Conservation (phyloP, 2,888 invertebrate species). For the Orthosia gothica region DNA sequence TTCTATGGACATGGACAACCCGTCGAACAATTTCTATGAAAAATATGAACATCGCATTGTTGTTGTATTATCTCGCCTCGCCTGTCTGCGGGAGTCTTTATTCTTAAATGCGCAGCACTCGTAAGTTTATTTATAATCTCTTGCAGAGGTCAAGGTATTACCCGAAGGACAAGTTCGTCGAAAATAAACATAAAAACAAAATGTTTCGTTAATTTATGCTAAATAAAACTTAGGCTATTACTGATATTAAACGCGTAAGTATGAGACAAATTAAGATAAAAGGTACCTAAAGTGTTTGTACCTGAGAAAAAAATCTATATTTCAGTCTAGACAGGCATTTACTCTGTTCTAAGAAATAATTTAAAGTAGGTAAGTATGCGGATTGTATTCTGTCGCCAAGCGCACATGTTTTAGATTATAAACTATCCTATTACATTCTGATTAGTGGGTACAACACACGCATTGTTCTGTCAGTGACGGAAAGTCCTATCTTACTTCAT, state of each 20-base stretch:
- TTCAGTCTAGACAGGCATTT: conserved; percentile 10
- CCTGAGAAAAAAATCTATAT: conserved; percentile 4
- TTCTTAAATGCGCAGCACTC: conserved; percentile 16
- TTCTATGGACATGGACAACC: not conserved
- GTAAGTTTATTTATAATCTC: conserved; percentile 19
- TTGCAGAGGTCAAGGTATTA: conserved; percentile 34
- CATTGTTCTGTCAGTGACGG: not conserved
- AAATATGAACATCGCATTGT: too few species aligned
- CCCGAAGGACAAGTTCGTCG: not conserved
- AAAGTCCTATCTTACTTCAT: not conserved
- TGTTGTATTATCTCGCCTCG: not conserved
- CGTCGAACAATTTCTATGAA: not conserved
- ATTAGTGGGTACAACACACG: not conserved
- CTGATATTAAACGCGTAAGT: conserved; percentile 8
- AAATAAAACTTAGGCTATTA: conserved; percentile 2
- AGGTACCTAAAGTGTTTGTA: not conserved
- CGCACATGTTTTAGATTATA: conserved; percentile 26
- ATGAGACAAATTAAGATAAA: conserved; percentile 29
- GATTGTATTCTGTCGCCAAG: not conserved
- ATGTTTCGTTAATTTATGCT: conserved; percentile 19
- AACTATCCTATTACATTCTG: conserved; percentile 35
- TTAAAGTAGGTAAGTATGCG: conserved; percentile 23
- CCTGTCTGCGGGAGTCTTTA: not conserved
- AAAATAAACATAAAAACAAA: conserved; percentile 14
- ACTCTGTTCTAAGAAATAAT: conserved; percentile 12